Base-by-base conservation (phyloP, 1,140 invertebrate genomes). In the Pararge aegeria region DNA sequence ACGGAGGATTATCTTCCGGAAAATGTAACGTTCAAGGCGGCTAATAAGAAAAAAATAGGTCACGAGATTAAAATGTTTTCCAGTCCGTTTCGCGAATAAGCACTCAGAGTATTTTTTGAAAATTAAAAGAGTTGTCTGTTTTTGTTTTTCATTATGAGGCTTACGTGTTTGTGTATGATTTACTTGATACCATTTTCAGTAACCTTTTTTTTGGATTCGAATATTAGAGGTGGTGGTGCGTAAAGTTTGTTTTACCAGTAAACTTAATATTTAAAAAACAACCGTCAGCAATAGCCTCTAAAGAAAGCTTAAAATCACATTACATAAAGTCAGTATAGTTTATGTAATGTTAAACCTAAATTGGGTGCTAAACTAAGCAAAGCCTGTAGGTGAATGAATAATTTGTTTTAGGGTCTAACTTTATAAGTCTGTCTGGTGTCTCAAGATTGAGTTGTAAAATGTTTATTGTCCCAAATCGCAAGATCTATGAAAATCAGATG, bases 1-100 rank as follows among this genome's bases (percentile, higher is more conserved):
- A 30, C 53, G 40, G 42, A 16, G 19, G 42, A 55, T 55, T 46
- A 55, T 55, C 52, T 55, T 46, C 42, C 29, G 42, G 5, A 19
- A 55, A 55, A 55, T 56, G 49, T 56, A 49, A 56, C 55, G 15
- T 56, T 49, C 6, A 48, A 49, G 44, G 42, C 42, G 20, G 20
- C 15, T 46, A 46, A 46, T 46, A 46, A 16, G 10, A 46, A n/a
- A 46, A 46, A 54, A 54, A 42, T 27, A 24, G 52, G 52, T 54
- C 37, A 54, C 20, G 30, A 54, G 52, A 29, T 42, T 27, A 54
- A 42, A 24, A 49, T n/a, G 40, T 40, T 24, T 42, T 24, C 21
- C 20, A 53, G 27, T 42, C 27, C 16, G 38, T 20, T 42, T 29
- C 52, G 15, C 21, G 15, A 27, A 42, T 52, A 52, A 52, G 30